Base-by-base conservation (phyloP, 2,888 invertebrate species). In the Tridacna crocea region DNA sequence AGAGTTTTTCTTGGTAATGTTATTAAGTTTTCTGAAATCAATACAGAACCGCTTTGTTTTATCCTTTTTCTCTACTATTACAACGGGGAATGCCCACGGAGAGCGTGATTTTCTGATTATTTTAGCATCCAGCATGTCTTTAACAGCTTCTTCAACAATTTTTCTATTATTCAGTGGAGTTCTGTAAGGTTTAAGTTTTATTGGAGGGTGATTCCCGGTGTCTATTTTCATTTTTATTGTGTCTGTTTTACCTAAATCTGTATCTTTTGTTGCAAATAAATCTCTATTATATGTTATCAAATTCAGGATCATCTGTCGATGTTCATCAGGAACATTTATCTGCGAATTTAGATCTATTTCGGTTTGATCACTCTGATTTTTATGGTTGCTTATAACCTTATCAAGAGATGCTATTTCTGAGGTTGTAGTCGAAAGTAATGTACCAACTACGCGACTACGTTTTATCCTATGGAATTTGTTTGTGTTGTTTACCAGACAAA, bases 41-140 rank as follows among this genome's bases (percentile, higher is more conserved):
- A 73, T 13, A 26, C 58, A 55, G 15, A 73, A 47, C 46, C 70
- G 13, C 22, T 77, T 70, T 11, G 70, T 22, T 6, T 51, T 22
- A 26, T 70, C 55, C n/a, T 68, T 51, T 70, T 77, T 70, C 12
- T 68, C 19, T 19, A 77, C 76, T 24, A 77, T 55, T 4, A 77
- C 58, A 3, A 63, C 72, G 3, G 77, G 77, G 19, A 47, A 48
- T 11, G 63, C 48, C 61, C 63, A 77, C 10, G 63, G 72, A 26
- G 65, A 47, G 1, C 22, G 26, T 19, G 68, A 78, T 36, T 47
- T 61, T 24, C 72, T 26, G 17, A n/a, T n/a, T n/a, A n/a, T n/a
- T n/a, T n/a, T n/a, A n/a, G n/a, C n/a, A n/a, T n/a, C n/a, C n/a
- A n/a, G 46, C 36, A 66, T 27, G 13, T 61, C 17, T n/a, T 61